Conservation (phyloP, 2,113 vertebrate species). For the Corynorhinus townsendii region DNA sequence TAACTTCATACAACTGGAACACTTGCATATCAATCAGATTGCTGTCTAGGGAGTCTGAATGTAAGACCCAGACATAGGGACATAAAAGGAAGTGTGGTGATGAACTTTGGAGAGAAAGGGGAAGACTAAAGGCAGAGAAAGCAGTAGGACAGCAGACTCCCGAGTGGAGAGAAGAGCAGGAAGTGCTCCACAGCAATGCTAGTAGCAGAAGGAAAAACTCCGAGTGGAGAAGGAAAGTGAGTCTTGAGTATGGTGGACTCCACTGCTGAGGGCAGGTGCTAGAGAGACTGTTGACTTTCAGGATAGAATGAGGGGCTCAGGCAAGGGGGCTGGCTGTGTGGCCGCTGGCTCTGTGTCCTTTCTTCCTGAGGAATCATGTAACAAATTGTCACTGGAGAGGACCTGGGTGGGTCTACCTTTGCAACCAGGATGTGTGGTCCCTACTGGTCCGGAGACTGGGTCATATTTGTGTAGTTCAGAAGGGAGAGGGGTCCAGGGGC, state of each 20-base stretch:
- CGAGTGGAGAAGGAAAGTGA: not conserved
- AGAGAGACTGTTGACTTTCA: not conserved
- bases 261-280: too few relatives aligned
- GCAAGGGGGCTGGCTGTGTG: not conserved
- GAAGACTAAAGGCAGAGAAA: not conserved
- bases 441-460: not conserved
- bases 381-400: not conserved
- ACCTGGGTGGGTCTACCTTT: not conserved
- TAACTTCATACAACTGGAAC: not conserved
- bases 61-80: not conserved
- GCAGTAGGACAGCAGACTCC: not conserved
- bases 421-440: not conserved
- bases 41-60: not conserved
- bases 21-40: not conserved
- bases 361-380: not conserved
- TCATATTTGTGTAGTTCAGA: not conserved
- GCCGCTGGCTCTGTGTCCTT: not conserved
- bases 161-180: not conserved
- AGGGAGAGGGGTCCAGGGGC: too few relatives aligned
- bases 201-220: not conserved
- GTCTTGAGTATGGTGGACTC: not conserved
- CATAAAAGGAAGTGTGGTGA: not conserved
- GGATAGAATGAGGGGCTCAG: not conserved
- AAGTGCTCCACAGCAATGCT: accelerated
- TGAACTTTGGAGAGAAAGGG: not conserved